Conservation (phyloP, 2,888 invertebrate species). For the Thecophora atra region DNA sequence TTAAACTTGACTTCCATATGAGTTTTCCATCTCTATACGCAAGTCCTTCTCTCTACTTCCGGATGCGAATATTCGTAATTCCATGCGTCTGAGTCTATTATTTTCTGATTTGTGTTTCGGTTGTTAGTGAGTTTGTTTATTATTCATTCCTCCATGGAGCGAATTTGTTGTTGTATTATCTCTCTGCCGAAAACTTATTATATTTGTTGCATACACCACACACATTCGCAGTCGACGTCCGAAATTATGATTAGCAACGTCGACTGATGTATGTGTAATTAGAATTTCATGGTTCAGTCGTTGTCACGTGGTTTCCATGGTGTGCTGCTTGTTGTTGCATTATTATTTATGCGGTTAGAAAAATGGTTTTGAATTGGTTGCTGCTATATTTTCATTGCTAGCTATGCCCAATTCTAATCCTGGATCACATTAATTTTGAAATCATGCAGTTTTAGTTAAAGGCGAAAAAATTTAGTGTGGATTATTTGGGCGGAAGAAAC, state of each 20-base stretch:
- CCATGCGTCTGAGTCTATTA: not conserved
- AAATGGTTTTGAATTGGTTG: not conserved
- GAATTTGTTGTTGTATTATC: conserved; percentile 5
- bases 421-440: too few relatives aligned
- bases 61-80: not conserved
- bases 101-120: conserved; percentile 12
- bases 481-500: too few relatives aligned
- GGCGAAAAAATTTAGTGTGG: too few relatives aligned
- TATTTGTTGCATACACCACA: conserved; percentile 3
- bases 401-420: too few relatives aligned
- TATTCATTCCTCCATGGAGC: not conserved
- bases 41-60: not conserved
- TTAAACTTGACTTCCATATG: too few relatives aligned
- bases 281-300: conserved; percentile 22
- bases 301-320: not conserved
- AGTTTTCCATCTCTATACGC: too few relatives aligned
- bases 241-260: conserved; percentile 32
- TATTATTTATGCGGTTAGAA: not conserved
- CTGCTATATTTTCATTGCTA: too few relatives aligned
- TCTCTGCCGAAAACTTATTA: conserved; percentile 3
- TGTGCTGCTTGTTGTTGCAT: not conserved
- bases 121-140: conserved; percentile 2
- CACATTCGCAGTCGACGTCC: conserved; percentile 3
- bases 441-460: too few relatives aligned
- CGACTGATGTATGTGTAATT: conserved; percentile 32